Conservation (phyloP, 2,113 vertebrate species). For the Platycercus adscitus region DNA sequence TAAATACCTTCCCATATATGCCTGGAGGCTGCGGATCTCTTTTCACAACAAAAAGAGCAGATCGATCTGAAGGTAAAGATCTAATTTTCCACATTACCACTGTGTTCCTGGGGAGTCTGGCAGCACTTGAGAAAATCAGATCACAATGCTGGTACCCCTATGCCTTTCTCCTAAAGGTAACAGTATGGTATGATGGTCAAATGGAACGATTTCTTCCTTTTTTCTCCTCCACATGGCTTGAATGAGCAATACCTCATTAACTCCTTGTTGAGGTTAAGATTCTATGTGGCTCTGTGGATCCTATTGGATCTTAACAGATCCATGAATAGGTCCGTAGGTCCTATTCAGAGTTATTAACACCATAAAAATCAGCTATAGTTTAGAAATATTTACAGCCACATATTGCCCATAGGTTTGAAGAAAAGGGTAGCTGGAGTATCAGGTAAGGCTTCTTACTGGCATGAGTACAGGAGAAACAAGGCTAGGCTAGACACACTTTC, state of each 20-base stretch:
- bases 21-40: slow-evolving; percentile 8
- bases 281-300: not conserved
- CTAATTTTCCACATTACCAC: not conserved
- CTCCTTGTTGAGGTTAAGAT: not conserved
- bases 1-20: not conserved
- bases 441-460: not conserved
- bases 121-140: not conserved
- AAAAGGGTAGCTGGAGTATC: not conserved
- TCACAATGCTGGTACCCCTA: not conserved
- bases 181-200: not conserved
- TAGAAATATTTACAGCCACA: not conserved
- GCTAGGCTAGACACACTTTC: not conserved
- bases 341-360: not conserved
- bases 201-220: not conserved
- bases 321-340: not conserved
- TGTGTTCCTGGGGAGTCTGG: not conserved
- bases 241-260: not conserved
- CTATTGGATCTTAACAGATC: not conserved
- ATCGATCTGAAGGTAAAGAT: not conserved
- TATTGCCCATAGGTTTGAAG: not conserved
- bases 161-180: not conserved
- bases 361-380: not conserved
- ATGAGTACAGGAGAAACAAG: not conserved
- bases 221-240: not conserved
- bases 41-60: not conserved